Base-by-base conservation (phyloP, 2,888 invertebrate species). In the Onchidella celtica region DNA sequence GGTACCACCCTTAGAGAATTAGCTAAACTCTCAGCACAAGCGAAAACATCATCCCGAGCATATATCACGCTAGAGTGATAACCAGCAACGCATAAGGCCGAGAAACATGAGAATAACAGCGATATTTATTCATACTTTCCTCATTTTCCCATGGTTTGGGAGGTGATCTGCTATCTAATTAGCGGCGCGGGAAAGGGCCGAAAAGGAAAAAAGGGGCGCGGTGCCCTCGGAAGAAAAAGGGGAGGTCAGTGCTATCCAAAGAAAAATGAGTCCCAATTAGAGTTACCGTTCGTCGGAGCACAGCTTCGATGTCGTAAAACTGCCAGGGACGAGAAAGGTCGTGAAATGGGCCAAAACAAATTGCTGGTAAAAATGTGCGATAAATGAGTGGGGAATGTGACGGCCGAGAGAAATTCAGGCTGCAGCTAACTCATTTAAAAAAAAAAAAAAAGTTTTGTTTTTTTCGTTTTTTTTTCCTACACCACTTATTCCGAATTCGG, bases 261-360 rank as follows among this genome's bases (percentile, higher is more conserved):
- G 65, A 40, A 65, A 75, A 75, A 75, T 47, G 75, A 75, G 75
- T 65, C 36, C 75, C 75, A 75, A 75, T 75, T 75, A 75, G 75
- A 75, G 65, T 75, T 65, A 75, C 75, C 63, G 65, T 65, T 75
- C 75, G 40, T 40, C 47, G 40, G n/a, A 32, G 63, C 75, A 75
- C 65, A 63, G 27, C 47, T 75, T 75, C 32, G 14, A 75, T 65
- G 65, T 75, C 75, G 75, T 75, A 75, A 75, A 75, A 65, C 63
- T 75, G 75, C 75, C 75, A 75, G 17, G 63, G 27, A n/a, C 11
- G 17, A 47, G 75, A 21, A 29, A 75, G 65, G 75, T 75, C 75
- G 65, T 24, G 55, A 40, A 75, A 32, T 21, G 75, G 47, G 29
- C 65, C 40, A 65, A 65, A 75, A 75, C 65, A 75, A 75, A 75